Evolutionary conservation across 53 echinoderm and acorn worm genomes (phyloP).

Genomic region (Henricia sp.): DNA sequence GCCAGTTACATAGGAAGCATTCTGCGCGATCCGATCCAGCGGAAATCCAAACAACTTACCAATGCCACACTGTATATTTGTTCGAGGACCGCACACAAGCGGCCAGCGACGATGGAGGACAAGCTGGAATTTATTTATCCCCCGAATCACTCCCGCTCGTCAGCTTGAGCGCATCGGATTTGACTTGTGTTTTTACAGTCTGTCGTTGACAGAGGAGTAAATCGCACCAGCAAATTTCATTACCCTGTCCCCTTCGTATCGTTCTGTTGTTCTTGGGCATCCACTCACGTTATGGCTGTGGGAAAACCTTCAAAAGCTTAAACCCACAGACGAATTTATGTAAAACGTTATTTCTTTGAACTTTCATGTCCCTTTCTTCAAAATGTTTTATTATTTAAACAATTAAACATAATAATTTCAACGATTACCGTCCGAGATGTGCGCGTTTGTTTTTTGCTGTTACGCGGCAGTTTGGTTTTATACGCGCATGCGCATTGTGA

Average conservation of each 20-base stretch:
- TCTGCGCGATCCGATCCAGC: slow-evolving; percentile 30
- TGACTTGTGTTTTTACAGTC: slow-evolving; percentile 44
- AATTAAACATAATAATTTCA: too few species aligned
- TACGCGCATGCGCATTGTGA: too few species aligned
- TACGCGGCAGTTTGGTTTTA: too few species aligned
- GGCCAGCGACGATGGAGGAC: slow-evolving; percentile 43
- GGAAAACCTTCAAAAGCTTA: too few species aligned
- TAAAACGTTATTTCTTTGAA: too few species aligned
- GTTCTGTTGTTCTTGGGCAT: neutral
- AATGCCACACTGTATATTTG: slow-evolving; percentile 58
- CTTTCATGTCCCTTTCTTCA: too few species aligned
- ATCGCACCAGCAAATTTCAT: slow-evolving; percentile 27
- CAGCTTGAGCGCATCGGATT: slow-evolving; percentile 39
- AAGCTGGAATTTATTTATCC: slow-evolving; percentile 23
- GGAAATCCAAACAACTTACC: slow-evolving; percentile 36
- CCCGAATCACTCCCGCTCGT: slow-evolving; percentile 30
- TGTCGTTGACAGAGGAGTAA: slow-evolving; percentile 43
- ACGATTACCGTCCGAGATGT: too few species aligned
- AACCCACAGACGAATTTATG: too few species aligned
- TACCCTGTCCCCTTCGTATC: neutral
- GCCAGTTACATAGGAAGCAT: slow-evolving; percentile 26
- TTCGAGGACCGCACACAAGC: slow-evolving; percentile 32
- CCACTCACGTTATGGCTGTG: too few species aligned
- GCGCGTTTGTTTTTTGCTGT: too few species aligned
- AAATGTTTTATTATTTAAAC: too few species aligned